Conservation (phyloP, 2,797 vertebrate species). For the Hephaestus fuliginosus region DNA sequence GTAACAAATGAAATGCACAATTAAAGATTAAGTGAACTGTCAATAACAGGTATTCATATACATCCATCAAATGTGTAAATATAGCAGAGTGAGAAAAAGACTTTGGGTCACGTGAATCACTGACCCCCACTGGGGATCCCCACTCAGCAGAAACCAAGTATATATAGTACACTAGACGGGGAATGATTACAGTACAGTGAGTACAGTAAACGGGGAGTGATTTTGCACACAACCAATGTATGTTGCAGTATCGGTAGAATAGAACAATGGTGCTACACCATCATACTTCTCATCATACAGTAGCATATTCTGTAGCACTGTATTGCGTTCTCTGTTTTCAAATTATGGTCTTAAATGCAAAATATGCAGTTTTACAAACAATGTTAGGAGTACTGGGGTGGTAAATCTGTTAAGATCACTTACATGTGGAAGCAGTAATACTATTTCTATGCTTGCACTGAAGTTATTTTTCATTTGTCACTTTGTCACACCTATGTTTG, state of each 20-base stretch:
- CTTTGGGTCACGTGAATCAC: neutral
- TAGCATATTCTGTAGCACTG: neutral
- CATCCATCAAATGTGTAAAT: neutral
- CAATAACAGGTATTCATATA: too few relatives aligned
- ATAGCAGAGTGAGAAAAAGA: neutral
- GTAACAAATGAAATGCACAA: too few relatives aligned
- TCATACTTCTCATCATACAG: neutral
- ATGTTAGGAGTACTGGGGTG: neutral
- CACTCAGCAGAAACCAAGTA: neutral
- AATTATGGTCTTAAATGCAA: neutral
- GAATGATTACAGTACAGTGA: too few relatives aligned
- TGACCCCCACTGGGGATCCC: neutral
- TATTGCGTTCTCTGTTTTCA: constrained; percentile 6
- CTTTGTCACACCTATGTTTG: constrained; percentile 33
- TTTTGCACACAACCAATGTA: neutral
- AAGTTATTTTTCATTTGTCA: neutral
- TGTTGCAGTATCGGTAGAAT: neutral
- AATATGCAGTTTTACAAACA: neutral
- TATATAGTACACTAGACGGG: constrained; percentile 7
- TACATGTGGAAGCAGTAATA: neutral
- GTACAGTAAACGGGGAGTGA: neutral
- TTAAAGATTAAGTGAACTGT: too few relatives aligned
- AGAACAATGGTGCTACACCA: neutral
- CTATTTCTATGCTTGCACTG: constrained; percentile 12
- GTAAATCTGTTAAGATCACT: neutral